phyloP scores from a whole-genome alignment of 2,888 invertebrate species.

The Tupiocoris notatus region DNA sequence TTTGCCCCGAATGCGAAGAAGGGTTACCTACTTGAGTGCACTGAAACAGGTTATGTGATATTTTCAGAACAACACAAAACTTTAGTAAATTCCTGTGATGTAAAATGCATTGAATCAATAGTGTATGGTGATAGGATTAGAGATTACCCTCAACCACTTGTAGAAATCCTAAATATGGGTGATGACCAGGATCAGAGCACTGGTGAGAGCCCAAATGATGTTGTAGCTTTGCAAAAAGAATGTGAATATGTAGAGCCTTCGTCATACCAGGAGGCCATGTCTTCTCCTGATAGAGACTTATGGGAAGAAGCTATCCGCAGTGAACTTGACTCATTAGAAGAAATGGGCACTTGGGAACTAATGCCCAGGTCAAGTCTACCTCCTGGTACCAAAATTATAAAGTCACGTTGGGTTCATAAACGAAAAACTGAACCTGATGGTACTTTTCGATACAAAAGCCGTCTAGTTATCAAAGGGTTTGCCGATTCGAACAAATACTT shows the following conservation, averaged over 20 bases:
- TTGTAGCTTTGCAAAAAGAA: neutral
- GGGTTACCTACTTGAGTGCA: neutral
- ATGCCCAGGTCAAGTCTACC: neutral
- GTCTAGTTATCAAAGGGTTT: slow-evolving; percentile 4
- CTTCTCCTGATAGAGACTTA: neutral
- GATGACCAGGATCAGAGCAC: neutral
- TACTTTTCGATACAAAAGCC: neutral
- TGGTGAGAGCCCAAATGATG: neutral
- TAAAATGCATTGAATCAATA: slow-evolving; percentile 21
- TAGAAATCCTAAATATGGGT: neutral
- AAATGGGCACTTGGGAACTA: slow-evolving; percentile 1
- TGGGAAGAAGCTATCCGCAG: slow-evolving; percentile 2
- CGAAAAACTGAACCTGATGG: slow-evolving; percentile 1
- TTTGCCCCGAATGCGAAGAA: slow-evolving; percentile 10
- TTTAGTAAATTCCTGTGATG: neutral
- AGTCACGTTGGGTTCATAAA: slow-evolving; percentile 7
- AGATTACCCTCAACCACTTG: neutral
- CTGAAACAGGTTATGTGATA: neutral
- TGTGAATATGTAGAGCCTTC: neutral
- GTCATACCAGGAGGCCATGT: neutral
- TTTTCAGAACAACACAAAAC: neutral
- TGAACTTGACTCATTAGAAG: neutral
- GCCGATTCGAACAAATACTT: too few relatives aligned
- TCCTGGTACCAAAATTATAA: slow-evolving; percentile 10
- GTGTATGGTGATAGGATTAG: slow-evolving; percentile 20